These are phyloP conservation scores for Trichonephila clavipes DNA, from an alignment of 1,140 invertebrate species.

Conservation along the genomic window DNA sequence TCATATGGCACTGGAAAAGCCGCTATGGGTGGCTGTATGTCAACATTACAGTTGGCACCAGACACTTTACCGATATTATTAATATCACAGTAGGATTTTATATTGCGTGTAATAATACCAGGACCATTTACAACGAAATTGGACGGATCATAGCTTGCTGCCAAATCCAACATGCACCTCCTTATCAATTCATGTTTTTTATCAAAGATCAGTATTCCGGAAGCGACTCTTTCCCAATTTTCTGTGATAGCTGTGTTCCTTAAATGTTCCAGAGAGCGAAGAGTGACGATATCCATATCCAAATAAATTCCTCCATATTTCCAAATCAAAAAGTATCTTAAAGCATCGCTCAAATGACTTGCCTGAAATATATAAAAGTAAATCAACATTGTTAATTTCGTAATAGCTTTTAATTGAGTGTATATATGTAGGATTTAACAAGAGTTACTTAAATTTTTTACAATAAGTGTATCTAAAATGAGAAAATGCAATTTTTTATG, in stretches of 20 bases:
- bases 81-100: constrained; percentile 54
- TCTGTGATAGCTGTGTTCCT: constrained; percentile 81
- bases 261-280: constrained; percentile 81
- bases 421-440: no score
- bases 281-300: constrained; percentile 88
- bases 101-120: constrained; percentile 33
- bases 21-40: constrained; percentile 27
- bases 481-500: no score
- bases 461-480: no score
- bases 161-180: constrained; percentile 84
- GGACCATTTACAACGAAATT: constrained; percentile 63
- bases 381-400: background rate
- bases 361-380: constrained; percentile 36
- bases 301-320: constrained; percentile 90
- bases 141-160: constrained; percentile 79
- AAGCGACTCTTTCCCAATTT: constrained; percentile 84
- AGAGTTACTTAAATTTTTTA: no score
- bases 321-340: constrained; percentile 87
- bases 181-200: constrained; percentile 83
- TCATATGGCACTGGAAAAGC: constrained; percentile 66
- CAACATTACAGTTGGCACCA: constrained; percentile 46
- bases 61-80: constrained; percentile 53
- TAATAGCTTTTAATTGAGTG: no score
- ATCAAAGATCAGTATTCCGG: constrained; percentile 86
- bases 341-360: constrained; percentile 77